Percentiles rank a stretch among this genome's conserved stretches.
phyloP scores from a whole-genome alignment of 1,140 invertebrate genomes.

The Rhizoglyphus robini region DNA sequence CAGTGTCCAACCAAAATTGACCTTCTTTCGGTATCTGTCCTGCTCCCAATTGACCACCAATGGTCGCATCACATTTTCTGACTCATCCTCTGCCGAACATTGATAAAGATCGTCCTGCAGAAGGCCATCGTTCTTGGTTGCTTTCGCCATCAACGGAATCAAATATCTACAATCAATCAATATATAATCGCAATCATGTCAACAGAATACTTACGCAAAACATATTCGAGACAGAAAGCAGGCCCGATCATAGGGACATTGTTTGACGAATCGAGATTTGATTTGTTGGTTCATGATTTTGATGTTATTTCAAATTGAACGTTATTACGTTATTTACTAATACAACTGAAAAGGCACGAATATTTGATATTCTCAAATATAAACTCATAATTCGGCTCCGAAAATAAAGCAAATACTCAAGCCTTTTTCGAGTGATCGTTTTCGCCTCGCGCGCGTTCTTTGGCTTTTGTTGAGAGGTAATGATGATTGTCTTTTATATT shows the following conservation, averaged over 20 bases:
- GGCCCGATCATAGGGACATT: not conserved
- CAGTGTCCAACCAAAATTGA: not conserved
- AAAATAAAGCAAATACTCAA: no score
- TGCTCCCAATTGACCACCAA: not conserved
- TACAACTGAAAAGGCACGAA: no score
- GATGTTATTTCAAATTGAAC: no score
- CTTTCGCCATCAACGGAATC: not conserved
- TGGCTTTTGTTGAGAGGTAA: no score
- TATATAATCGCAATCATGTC: not conserved
- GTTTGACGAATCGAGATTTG: not conserved
- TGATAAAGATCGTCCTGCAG: not conserved
- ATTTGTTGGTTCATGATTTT: not conserved
- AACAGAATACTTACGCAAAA: not conserved
- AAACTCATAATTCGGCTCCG: no score
- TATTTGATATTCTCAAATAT: no score
- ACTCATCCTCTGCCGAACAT: constrained; percentile 15
- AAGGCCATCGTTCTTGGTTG: not conserved
- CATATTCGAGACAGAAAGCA: not conserved
- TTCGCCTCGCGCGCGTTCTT: no score
- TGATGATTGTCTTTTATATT: no score
- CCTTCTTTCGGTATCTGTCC: not conserved
- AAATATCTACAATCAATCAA: not conserved
- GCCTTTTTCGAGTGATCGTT: no score
- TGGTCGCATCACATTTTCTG: not conserved
- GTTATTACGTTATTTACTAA: no score